Percentiles rank a stretch among this genome's conserved stretches.
Conservation (phyloP, 2,797 vertebrate species). For the Danio aesculapii region DNA sequence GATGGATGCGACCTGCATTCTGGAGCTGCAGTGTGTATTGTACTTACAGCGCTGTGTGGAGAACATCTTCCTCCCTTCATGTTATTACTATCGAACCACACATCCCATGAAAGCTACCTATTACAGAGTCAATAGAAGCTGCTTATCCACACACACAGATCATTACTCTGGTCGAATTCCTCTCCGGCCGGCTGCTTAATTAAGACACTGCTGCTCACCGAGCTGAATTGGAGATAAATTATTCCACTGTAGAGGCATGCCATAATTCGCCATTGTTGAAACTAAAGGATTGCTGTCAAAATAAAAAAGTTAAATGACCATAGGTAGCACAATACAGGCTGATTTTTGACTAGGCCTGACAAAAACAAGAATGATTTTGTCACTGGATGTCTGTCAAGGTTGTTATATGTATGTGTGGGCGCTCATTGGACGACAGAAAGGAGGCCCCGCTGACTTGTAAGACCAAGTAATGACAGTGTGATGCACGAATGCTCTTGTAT, state of each 20-base stretch:
- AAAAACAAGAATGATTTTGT: conserved; percentile 44
- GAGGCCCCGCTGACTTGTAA: conserved; percentile 33
- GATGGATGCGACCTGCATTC: conserved; percentile 53
- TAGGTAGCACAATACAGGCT: conserved; percentile 25
- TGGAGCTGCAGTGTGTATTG: conserved; percentile 57
- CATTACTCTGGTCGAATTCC: conserved; percentile 63
- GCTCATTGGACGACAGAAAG: conserved; percentile 1
- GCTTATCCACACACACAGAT: conserved; percentile 65
- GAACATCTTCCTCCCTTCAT: conserved; percentile 61
- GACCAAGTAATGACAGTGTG: conserved; percentile 35
- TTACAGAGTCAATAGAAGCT: conserved; percentile 65
- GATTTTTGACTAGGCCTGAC: conserved; percentile 51
- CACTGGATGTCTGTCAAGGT: conserved; percentile 12
- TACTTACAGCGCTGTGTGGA: conserved; percentile 59
- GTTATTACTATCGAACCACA: conserved; percentile 66
- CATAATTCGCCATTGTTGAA: conserved; percentile 58
- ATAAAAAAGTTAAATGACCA: conserved; percentile 61
- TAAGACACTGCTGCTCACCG: conserved; percentile 60
- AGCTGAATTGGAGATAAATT: conserved; percentile 65
- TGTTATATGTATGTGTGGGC: conserved; percentile 18
- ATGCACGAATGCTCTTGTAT: conserved; percentile 30
- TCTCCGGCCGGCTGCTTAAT: conserved; percentile 66
- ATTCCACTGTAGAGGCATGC: conserved; percentile 58
- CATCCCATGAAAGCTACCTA: conserved; percentile 67
- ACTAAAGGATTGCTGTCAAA: conserved; percentile 54